Conservation (phyloP, 2,113 vertebrate genomes). For the Gymnogyps californianus region DNA sequence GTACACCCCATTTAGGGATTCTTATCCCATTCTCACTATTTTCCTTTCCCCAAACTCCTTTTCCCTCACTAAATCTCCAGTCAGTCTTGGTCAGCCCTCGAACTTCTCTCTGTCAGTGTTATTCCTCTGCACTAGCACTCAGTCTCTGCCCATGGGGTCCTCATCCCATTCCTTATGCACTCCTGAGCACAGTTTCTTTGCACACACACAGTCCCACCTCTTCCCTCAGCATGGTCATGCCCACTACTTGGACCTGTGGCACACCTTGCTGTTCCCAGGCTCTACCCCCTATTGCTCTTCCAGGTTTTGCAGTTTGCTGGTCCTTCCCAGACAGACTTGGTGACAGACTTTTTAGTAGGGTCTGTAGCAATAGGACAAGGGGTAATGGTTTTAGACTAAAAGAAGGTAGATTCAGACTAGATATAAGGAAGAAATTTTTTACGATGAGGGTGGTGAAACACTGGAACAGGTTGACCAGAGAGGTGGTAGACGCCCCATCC, state of each 20-base stretch:
- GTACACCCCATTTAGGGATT: neutral
- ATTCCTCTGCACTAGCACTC: neutral
- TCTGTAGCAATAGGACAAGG: neutral
- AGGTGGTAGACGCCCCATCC: neutral
- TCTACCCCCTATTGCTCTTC: neutral
- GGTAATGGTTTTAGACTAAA: neutral
- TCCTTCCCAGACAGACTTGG: neutral
- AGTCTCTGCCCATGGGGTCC: neutral
- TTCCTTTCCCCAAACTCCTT: neutral
- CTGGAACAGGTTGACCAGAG: neutral
- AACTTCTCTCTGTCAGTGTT: accelerated
- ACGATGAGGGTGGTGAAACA: neutral
- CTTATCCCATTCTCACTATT: neutral
- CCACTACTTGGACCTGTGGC: neutral
- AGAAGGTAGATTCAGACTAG: neutral
- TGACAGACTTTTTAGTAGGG: neutral
- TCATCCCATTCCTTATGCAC: neutral
- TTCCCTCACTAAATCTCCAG: neutral
- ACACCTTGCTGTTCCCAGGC: neutral
- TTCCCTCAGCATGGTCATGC: neutral
- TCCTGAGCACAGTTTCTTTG: neutral
- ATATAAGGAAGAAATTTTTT: neutral
- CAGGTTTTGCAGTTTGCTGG: neutral
- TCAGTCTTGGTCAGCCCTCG: neutral
- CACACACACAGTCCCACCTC: neutral